Evolutionary conservation across 2,113 vertebrate species (phyloP).

Genomic region (Atractosteus spatula): DNA sequence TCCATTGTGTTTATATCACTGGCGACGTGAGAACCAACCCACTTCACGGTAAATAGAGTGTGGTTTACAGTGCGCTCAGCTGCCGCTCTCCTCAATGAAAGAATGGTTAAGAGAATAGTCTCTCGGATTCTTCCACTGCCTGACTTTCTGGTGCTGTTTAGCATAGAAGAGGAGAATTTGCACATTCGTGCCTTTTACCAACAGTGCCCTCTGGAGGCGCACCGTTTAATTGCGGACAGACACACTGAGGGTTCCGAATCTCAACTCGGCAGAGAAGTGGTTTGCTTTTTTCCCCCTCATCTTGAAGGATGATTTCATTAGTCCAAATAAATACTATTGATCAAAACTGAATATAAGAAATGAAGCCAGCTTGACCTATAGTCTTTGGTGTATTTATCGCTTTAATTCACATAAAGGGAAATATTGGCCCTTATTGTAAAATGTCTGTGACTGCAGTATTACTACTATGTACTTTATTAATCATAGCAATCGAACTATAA

Average conservation of each 20-base stretch:
- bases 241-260: background rate
- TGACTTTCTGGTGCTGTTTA: conserved; percentile 10
- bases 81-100: conserved; percentile 10
- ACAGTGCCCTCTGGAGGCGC: conserved; percentile 27
- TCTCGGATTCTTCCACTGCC: conserved; percentile 15
- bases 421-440: no score
- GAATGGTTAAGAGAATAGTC: conserved; percentile 10
- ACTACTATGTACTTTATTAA: no score
- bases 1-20: conserved; percentile 19
- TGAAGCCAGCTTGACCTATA: no score
- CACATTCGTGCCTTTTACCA: background rate
- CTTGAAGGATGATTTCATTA: no score
- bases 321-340: no score
- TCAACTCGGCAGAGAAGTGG: no score
- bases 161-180: background rate
- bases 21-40: conserved; percentile 11
- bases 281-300: no score
- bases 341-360: no score
- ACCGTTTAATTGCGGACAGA: background rate
- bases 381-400: no score
- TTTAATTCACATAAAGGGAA: no score
- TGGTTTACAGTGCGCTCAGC: conserved; percentile 13
- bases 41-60: conserved; percentile 17
- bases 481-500: no score
- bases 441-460: no score